These are phyloP conservation scores for Norana najaformis DNA, from an alignment of 2,888 invertebrate genomes.

Conservation along the genomic window DNA sequence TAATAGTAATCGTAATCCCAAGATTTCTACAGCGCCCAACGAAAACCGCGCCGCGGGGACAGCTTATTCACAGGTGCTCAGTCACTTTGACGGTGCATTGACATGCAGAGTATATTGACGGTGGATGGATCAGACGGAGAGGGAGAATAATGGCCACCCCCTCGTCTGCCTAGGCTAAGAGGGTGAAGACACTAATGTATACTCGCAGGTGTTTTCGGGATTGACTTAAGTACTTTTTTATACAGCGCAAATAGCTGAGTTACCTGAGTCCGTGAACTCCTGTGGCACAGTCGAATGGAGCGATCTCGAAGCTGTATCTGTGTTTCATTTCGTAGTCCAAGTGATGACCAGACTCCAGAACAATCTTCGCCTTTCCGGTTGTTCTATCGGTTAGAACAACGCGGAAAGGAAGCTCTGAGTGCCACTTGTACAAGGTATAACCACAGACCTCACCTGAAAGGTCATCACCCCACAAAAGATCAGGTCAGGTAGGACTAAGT, in stretches of 20 bases:
- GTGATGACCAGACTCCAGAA: slow-evolving; percentile 58
- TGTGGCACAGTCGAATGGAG: slow-evolving; percentile 86
- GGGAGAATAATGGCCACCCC: neutral
- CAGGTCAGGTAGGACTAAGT: neutral
- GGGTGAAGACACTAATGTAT: neutral
- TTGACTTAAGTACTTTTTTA: neutral
- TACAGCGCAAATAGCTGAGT: neutral
- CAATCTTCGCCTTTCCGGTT: slow-evolving; percentile 54
- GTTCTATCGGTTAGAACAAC: slow-evolving; percentile 51
- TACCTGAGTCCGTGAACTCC: slow-evolving; percentile 61
- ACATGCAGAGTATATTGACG: no score
- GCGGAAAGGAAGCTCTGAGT: slow-evolving; percentile 39
- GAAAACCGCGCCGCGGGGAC: no score
- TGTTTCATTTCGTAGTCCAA: slow-evolving; percentile 91
- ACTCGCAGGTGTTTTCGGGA: neutral
- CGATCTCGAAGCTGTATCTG: slow-evolving; percentile 93
- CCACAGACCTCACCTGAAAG: slow-evolving; percentile 49
- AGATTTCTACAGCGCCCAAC: no score
- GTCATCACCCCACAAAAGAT: neutral
- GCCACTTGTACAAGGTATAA: slow-evolving; percentile 51
- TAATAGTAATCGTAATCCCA: no score
- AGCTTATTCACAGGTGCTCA: no score
- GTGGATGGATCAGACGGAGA: no score
- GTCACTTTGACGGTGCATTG: no score
- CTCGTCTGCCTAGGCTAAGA: neutral